These are phyloP conservation scores for Cantharis nigra DNA, from an alignment of 2,888 invertebrate species.

Conservation along the genomic window DNA sequence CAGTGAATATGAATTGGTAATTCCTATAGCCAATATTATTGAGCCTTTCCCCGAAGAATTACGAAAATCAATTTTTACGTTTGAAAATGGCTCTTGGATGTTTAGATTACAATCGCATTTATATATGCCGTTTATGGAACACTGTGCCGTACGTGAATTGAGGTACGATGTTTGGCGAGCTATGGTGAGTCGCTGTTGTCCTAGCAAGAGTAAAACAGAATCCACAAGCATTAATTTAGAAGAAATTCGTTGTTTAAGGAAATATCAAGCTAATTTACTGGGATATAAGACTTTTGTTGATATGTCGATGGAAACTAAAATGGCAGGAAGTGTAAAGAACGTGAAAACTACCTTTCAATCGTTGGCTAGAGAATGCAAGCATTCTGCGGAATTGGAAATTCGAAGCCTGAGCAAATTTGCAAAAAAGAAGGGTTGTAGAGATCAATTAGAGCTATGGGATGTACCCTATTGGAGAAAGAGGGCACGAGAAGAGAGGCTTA, in stretches of 20 bases:
- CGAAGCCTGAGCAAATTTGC: slow-evolving; percentile 74
- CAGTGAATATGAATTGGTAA: slow-evolving; percentile 67
- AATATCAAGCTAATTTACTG: slow-evolving; percentile 74
- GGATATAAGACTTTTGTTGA: slow-evolving; percentile 82
- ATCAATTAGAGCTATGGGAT: slow-evolving; percentile 78
- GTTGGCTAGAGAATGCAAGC: slow-evolving; percentile 70
- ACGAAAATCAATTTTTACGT: slow-evolving; percentile 60
- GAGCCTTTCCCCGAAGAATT: slow-evolving; percentile 76
- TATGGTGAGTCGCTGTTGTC: slow-evolving; percentile 71
- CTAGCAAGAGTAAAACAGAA: slow-evolving; percentile 64
- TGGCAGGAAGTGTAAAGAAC: slow-evolving; percentile 82
- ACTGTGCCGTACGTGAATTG: slow-evolving; percentile 78
- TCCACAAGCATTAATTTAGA: slow-evolving; percentile 78
- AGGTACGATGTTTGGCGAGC: slow-evolving; percentile 89
- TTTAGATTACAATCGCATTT: slow-evolving; percentile 76
- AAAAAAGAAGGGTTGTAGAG: slow-evolving; percentile 66
- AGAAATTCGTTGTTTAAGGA: slow-evolving; percentile 71
- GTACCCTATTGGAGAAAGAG: slow-evolving; percentile 85
- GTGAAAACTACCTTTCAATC: slow-evolving; percentile 71
- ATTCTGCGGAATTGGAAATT: slow-evolving; percentile 78
- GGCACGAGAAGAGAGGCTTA: slow-evolving; percentile 68
- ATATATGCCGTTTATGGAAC: slow-evolving; percentile 76
- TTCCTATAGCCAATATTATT: slow-evolving; percentile 65
- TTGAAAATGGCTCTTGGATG: slow-evolving; percentile 79
- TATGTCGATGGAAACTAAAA: slow-evolving; percentile 92